Evolutionary conservation across 2,113 vertebrate genomes (phyloP), one percentile per base, ranked within the genome.

Genomic region (Lanius collurio): DNA sequence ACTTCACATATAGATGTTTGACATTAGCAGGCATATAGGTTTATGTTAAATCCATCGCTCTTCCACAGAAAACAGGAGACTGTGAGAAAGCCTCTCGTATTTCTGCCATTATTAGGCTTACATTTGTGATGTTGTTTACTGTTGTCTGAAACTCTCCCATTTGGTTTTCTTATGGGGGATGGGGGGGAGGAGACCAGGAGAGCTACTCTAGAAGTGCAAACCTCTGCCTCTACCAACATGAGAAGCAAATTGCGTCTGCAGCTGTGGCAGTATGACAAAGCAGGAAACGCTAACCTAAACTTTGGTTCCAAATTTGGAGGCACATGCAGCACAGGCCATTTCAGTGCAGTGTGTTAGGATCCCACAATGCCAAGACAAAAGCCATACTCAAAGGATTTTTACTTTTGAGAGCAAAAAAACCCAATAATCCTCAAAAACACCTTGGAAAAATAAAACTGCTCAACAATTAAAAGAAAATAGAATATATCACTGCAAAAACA

Each of bases 231-330:
- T 23, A 91, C 30, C 67, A 88, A 83, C 35, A 74, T 0, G 6
- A 73, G 62, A 86, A 44, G 55, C 39, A 80, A 95, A 67, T 3
- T n/a, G 60, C n/a, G 52, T 24, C 35, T 5, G 5, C 52, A 85
- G 37, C 39, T 8, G 4, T 77, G 47, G 59, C 76, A 81, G 83
- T 35, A 65, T 63, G 94, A 93, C 93, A 93, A 86, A 90, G 90
- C 85, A 96, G 73, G 88, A 95, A 94, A 75, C 10, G 9, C 60
- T 75, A 86, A 88, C 59, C 60, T 60, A 83, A 93, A 92, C 71
- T 89, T 64, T 44, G 83, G 83, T 64, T 96, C 85, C 93, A 94
- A 94, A 94, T 91, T 88, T 92, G 94, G 92, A 86, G 63, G 63
- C 53, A 83, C 27, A 10, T 15, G 62, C 35, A 71, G 83, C 70